A percentile compares a stretch with the other conserved stretches of the same genome.
phyloP scores from a whole-genome alignment of 2,113 vertebrate genomes.

The Macrotus californicus region DNA sequence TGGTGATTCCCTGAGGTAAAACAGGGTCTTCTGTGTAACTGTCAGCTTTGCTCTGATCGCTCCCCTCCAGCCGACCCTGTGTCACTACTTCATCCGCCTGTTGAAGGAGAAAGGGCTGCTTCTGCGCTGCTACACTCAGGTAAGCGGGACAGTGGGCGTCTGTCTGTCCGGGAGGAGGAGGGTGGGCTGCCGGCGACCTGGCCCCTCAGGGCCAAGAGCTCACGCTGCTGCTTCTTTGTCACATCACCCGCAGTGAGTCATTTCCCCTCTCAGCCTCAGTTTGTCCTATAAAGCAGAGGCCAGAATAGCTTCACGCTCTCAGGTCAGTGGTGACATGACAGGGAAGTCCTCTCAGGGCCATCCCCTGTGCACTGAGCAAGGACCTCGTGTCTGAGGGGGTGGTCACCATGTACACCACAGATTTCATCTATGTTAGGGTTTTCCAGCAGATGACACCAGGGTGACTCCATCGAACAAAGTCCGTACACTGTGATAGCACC shows the following conservation, averaged over 20 bases:
- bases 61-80: conserved; percentile 85
- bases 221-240: neutral
- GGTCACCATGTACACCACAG: accelerated
- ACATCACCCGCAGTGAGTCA: neutral
- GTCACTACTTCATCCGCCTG: conserved; percentile 94
- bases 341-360: neutral
- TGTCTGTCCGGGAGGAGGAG: accelerated
- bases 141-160: neutral
- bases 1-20: neutral
- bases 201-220: neutral
- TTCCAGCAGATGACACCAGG: neutral
- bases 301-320: neutral
- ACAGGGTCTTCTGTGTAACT: accelerated
- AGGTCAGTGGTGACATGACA: neutral
- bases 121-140: conserved; percentile 92
- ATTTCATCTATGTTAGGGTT: neutral
- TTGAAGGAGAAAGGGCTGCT: conserved; percentile 90
- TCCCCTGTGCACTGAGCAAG: too few relatives aligned
- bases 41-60: accelerated
- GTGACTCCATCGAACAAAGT: neutral
- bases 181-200: accelerated
- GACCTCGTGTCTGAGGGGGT: neutral
- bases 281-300: neutral
- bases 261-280: neutral
- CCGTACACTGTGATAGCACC: accelerated